Evolutionary conservation across 2,797 vertebrate genomes (phyloP), one percentile per base, ranked within the genome.

Genomic region (Poecilia wingei): DNA sequence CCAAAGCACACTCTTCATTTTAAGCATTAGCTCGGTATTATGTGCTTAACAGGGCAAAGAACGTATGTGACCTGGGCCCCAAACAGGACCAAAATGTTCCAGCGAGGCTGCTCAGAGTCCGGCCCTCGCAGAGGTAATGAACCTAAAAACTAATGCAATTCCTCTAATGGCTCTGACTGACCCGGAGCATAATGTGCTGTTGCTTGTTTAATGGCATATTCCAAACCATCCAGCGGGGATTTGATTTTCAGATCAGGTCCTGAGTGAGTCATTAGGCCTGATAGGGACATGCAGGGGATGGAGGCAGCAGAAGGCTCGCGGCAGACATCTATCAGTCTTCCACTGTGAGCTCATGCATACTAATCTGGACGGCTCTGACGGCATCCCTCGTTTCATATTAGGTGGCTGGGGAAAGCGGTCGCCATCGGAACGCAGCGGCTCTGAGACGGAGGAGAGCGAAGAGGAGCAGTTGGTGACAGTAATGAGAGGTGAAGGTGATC

Each of bases 81-180:
- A 28, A 78, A 81, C 79, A 79, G 75, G 49, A 78, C 59, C 74
- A 6, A 80, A 88, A 78, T 73, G 78, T 82, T 86, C 83, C 86
- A 85, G 46, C 71, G 61, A 91, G 83, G 82, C 85, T 75, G 71
- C 85, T 72, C 69, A 2, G 39, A 69, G 66, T 89, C 82, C 84
- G 89, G 84, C 88, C 81, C 84, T 86, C 80, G 89, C 82, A 41
- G 83, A 91, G 90, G 90, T 95, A 95, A 95, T 94, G 91, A 94
- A 93, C 91, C 91, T 78, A 80, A 90, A 94, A 94, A 93, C 91
- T 77, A 82, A 93, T 92, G 87, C 92, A 94, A 90, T 95, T 92
- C 89, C 70, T 36, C 84, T 92, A 94, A 94, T 94, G 91, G 91
- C 88, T 91, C 90, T 84, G 83, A 91, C 83, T 93, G 91, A 94